Evolutionary conservation across 1,140 invertebrate genomes (phyloP).

Genomic region (Venturia canescens): DNA sequence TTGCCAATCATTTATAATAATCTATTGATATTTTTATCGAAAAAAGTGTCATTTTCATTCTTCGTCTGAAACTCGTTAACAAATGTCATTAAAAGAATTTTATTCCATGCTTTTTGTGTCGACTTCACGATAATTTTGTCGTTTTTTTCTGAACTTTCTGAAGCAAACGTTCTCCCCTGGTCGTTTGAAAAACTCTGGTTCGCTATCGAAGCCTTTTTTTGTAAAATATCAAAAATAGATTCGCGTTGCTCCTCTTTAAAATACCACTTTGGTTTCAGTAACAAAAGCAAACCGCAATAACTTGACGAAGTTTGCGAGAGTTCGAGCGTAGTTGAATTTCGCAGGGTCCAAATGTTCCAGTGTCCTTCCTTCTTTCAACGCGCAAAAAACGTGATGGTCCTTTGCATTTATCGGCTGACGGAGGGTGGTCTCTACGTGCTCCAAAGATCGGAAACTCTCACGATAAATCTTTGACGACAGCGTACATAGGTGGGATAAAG

Average conservation of each 20-base stretch:
- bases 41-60: too few relatives aligned
- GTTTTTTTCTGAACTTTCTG: too few relatives aligned
- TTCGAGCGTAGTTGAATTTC: background rate
- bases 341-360: background rate
- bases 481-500: background rate
- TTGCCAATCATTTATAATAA: too few relatives aligned
- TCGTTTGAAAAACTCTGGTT: background rate
- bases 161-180: background rate
- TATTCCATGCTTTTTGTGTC: too few relatives aligned
- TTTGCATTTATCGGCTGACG: slow-evolving; percentile 23
- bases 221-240: background rate
- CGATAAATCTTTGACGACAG: slow-evolving; percentile 36
- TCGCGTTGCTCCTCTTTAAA: background rate
- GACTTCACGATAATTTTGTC: too few relatives aligned
- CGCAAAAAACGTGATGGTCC: background rate
- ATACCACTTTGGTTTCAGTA: background rate
- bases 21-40: too few relatives aligned
- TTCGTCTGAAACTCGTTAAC: too few relatives aligned
- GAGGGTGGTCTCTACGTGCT: slow-evolving; percentile 19
- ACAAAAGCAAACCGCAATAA: background rate
- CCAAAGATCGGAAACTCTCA: slow-evolving; percentile 34
- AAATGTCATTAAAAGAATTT: too few relatives aligned
- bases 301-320: background rate
- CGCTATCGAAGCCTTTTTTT: background rate
- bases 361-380: background rate